These are phyloP conservation scores for Acleris literana DNA, from an alignment of 2,888 invertebrate genomes.

Conservation along the genomic window DNA sequence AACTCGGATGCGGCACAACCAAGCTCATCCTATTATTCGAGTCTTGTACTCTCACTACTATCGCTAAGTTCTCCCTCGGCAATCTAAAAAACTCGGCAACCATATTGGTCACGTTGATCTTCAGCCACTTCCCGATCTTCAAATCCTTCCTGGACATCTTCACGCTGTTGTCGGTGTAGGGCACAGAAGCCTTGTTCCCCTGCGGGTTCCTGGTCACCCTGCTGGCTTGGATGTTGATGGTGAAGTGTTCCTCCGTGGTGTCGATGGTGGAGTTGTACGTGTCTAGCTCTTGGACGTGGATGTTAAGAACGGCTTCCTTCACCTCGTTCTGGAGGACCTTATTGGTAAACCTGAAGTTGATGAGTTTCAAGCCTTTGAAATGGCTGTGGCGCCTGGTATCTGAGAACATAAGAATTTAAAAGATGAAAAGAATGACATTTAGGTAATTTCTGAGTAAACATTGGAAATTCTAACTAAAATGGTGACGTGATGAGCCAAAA, in stretches of 20 bases:
- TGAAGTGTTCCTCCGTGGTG: slow-evolving; percentile 65
- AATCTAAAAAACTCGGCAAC: slow-evolving; percentile 90
- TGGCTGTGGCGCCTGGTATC: slow-evolving; percentile 87
- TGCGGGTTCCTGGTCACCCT: slow-evolving; percentile 71
- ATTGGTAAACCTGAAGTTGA: slow-evolving; percentile 89
- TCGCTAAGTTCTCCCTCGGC: slow-evolving; percentile 89
- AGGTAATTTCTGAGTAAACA: neutral
- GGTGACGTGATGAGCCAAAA: neutral
- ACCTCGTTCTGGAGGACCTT: slow-evolving; percentile 88
- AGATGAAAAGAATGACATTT: neutral
- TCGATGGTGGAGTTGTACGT: slow-evolving; percentile 60
- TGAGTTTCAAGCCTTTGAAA: slow-evolving; percentile 86
- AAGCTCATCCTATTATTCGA: slow-evolving; percentile 84
- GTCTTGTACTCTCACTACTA: slow-evolving; percentile 88
- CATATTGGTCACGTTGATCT: slow-evolving; percentile 89
- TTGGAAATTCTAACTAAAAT: no score
- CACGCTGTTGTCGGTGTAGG: slow-evolving; percentile 66
- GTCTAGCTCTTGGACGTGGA: slow-evolving; percentile 84
- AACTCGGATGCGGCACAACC: slow-evolving; percentile 87
- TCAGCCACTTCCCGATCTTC: slow-evolving; percentile 87
- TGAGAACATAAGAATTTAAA: slow-evolving; percentile 62
- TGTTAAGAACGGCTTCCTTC: slow-evolving; percentile 87
- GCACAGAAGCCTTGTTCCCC: slow-evolving; percentile 70
- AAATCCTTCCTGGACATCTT: slow-evolving; percentile 80
- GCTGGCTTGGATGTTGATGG: slow-evolving; percentile 69